These are phyloP conservation scores for Ictalurus punctatus DNA, from an alignment of 2,113 vertebrate species.

Conservation along the genomic window DNA sequence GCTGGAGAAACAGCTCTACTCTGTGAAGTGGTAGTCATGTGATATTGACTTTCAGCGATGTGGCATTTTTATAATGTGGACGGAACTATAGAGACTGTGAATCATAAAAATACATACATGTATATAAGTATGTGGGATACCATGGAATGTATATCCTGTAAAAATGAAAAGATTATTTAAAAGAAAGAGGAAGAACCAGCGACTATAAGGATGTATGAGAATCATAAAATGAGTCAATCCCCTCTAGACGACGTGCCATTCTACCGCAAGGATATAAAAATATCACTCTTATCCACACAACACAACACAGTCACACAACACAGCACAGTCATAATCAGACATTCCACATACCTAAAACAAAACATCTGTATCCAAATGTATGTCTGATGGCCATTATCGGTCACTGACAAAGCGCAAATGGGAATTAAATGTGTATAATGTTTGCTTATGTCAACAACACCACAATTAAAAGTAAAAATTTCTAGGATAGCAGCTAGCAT, in stretches of 20 bases:
- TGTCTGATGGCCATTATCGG: background rate
- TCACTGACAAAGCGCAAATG: background rate
- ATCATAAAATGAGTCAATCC: constrained; percentile 25
- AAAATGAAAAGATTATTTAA: background rate
- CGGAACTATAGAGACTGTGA: background rate
- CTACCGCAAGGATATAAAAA: constrained; percentile 9
- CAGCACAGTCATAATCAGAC: constrained; percentile 3
- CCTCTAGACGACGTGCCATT: background rate
- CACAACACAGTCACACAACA: constrained; percentile 1
- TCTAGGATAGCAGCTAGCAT: background rate
- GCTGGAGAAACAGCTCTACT: constrained; percentile 27
- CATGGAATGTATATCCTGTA: constrained; percentile 8
- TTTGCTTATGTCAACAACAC: background rate
- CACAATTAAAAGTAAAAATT: background rate
- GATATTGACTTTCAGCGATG: background rate
- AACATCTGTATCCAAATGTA: constrained; percentile 6
- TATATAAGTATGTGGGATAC: background rate
- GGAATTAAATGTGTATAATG: background rate
- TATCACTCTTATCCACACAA: constrained; percentile 15
- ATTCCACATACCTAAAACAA: background rate
- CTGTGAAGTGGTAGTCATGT: background rate
- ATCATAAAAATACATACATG: background rate
- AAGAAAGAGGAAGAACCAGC: background rate
- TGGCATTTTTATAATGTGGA: background rate
- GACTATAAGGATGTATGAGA: background rate